Percentiles rank a stretch among this genome's conserved stretches.
These are phyloP conservation scores for Hydrocynus forskahlii DNA, from an alignment of 2,797 vertebrate genomes.

Conservation along the genomic window DNA sequence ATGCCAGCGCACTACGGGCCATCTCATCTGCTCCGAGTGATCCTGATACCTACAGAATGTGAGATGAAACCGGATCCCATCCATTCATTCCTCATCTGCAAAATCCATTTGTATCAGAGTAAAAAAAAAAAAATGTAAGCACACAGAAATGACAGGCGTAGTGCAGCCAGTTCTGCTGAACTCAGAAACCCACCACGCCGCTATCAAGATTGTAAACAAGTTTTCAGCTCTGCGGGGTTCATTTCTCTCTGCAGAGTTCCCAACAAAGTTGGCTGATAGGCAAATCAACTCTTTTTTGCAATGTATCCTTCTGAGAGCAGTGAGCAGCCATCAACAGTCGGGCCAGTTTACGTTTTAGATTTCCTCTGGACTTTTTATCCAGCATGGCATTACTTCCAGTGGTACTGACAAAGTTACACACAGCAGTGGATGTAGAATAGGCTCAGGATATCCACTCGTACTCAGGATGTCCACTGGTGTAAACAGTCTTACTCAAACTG, in stretches of 20 bases:
- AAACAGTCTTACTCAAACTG: background rate
- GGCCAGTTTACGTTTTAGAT: background rate
- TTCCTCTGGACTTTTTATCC: background rate
- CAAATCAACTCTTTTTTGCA: background rate
- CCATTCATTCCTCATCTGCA: background rate
- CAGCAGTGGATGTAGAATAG: background rate
- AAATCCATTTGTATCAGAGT: constrained; percentile 6
- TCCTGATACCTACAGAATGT: constrained; percentile 2
- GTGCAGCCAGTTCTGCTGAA: constrained; percentile 1
- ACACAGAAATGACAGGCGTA: background rate
- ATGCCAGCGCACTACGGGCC: background rate
- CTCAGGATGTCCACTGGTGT: background rate
- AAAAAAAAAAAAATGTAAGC: background rate
- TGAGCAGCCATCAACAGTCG: background rate
- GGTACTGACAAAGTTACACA: background rate
- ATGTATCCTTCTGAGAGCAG: background rate
- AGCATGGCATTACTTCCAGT: background rate
- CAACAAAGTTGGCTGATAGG: background rate
- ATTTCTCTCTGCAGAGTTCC: background rate
- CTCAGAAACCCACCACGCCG: background rate
- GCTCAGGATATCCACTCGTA: background rate
- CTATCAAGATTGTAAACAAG: background rate
- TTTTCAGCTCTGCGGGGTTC: background rate
- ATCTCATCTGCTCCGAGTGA: background rate
- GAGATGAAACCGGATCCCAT: background rate